Evolutionary conservation across 1,140 invertebrate species (phyloP), one percentile per base, ranked within the genome.

Genomic region (Pseudomyrmex cubaensis): DNA sequence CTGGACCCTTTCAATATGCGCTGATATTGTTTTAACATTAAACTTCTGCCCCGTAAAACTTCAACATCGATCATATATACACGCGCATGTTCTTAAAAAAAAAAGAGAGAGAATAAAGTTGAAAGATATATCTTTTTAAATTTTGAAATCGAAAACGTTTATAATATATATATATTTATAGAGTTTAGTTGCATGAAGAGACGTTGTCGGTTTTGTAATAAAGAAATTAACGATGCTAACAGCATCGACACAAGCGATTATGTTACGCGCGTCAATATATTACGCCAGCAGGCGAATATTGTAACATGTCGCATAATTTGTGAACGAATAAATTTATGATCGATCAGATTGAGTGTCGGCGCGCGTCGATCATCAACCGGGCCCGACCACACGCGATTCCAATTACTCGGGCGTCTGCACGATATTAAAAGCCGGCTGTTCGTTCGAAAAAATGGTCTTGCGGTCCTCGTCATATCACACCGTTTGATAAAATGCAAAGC

Each of bases 401-500:
- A 83, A 83, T 78, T 83, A 78, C 52, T 69, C 12, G 66, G 67
- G 59, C 62, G 70, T 59, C 85, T 87, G 61, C 85, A 86, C 86
- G 84, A 87, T 87, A 88, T 88, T 82, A 87, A 87, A 84, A 86
- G 86, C 75, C 67, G 50, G 80, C 48, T 83, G 82, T 76, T 59
- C 63, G 22, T 10, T 66, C 86, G 85, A 62, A 67, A 66, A 77
- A 87, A 85, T 85, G 83, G 66, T 73, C 64, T 7, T 35, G 67
- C 66, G 63, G 83, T 80, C 35, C 76, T 80, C 76, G 76, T 35
- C 76, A 70, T 72, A 80, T 80, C 66, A 17, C 66, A 48, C 22
- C 56, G 59, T 88, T 88, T 85, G 84, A 87, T 87, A 87, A 77
- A 88, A 88, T 88, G 86, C 87, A 88, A 88, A 88, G n/a, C 85